phyloP scores from a whole-genome alignment of 2,888 invertebrate species.

The Phengaris alcon region DNA sequence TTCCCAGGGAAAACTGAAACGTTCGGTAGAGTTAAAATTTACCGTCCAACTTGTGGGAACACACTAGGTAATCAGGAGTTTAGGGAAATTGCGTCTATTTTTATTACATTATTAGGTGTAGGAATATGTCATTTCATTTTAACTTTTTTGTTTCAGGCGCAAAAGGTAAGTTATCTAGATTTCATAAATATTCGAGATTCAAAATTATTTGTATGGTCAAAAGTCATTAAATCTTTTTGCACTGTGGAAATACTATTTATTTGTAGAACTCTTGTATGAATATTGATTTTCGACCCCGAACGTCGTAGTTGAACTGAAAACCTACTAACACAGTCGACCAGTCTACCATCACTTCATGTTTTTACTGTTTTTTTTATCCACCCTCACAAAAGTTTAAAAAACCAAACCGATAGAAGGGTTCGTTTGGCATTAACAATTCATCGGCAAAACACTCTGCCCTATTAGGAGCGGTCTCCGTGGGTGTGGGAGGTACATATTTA shows the following conservation, averaged over 20 bases:
- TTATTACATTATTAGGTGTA: slow-evolving; percentile 15
- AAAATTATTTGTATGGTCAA: background rate
- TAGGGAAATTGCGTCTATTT: slow-evolving; percentile 31
- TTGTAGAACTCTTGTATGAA: background rate
- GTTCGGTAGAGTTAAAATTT: slow-evolving; percentile 69
- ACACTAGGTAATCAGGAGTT: slow-evolving; percentile 45
- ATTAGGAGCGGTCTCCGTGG: slow-evolving; percentile 54
- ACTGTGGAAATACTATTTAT: background rate
- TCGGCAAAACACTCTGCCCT: slow-evolving; percentile 66
- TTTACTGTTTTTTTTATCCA: slow-evolving; percentile 17
- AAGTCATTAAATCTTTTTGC: background rate
- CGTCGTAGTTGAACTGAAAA: background rate
- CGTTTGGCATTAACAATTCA: slow-evolving; percentile 68
- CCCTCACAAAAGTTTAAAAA: slow-evolving; percentile 16
- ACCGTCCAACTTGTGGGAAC: slow-evolving; percentile 57
- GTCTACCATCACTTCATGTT: slow-evolving; percentile 13
- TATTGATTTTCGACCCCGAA: background rate
- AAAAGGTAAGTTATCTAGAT: background rate
- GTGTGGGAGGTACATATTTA: slow-evolving; percentile 59
- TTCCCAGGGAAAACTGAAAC: slow-evolving; percentile 50
- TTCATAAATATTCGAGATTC: background rate
- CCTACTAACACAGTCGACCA: slow-evolving; percentile 3
- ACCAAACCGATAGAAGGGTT: slow-evolving; percentile 59
- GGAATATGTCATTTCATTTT: background rate
- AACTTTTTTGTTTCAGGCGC: background rate